These are phyloP conservation scores for Graphium colonna DNA, from an alignment of 2,888 invertebrate genomes.

Conservation along the genomic window DNA sequence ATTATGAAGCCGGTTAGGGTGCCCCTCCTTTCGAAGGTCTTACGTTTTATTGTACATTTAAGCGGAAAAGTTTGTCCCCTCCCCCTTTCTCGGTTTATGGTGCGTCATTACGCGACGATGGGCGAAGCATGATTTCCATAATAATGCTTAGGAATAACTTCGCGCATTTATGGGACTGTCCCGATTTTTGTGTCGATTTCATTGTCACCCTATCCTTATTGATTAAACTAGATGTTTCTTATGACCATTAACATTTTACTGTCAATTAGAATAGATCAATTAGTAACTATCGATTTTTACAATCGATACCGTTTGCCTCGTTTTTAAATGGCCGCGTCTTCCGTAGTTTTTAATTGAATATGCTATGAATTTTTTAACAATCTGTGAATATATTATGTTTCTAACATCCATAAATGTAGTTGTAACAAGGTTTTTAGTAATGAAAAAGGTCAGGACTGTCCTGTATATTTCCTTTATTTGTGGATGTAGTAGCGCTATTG, in stretches of 20 bases:
- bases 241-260: neutral
- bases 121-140: conserved; percentile 21
- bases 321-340: neutral
- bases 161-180: neutral
- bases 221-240: neutral
- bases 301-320: too few species aligned
- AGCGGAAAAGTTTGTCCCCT: neutral
- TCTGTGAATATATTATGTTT: too few species aligned
- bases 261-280: neutral
- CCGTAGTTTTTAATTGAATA: neutral
- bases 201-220: neutral
- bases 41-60: conserved; percentile 15
- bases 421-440: too few species aligned
- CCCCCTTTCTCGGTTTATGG: conserved; percentile 7
- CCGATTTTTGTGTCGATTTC: neutral
- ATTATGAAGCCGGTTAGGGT: conserved; percentile 7
- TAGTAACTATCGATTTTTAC: too few species aligned
- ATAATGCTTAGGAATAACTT: conserved; percentile 11
- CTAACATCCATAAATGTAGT: too few species aligned
- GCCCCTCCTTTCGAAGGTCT: conserved; percentile 9
- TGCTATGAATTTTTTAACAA: neutral
- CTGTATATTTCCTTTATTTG: neutral
- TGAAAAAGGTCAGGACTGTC: neutral
- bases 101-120: conserved; percentile 22
- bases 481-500: neutral